Evolutionary conservation across 2,113 vertebrate species (phyloP).

Genomic region (Empidonax alnorum): DNA sequence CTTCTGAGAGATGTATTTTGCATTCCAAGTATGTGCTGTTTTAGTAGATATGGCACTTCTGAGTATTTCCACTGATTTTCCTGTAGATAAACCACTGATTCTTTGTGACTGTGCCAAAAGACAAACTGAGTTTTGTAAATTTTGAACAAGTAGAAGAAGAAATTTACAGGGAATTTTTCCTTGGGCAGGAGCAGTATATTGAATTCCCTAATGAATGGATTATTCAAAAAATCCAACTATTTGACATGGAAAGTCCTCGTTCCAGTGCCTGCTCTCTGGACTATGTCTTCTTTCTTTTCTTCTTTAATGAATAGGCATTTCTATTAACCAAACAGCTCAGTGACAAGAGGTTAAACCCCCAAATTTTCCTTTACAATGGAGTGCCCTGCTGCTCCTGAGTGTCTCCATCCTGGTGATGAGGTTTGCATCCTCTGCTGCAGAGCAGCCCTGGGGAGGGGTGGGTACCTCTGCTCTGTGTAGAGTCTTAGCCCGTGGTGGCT

Average conservation of each 20-base stretch:
- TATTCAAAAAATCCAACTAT: background rate
- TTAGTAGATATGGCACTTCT: background rate
- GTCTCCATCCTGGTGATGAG: background rate
- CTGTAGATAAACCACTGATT: background rate
- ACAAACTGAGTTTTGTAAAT: background rate
- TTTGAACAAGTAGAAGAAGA: background rate
- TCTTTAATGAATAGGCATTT: background rate
- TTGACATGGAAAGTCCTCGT: background rate
- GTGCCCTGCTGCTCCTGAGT: background rate
- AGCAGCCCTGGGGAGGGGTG: background rate
- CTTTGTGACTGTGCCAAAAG: background rate
- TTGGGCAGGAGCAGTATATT: background rate
- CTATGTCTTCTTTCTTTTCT: background rate
- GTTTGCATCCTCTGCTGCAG: background rate
- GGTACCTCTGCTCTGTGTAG: background rate
- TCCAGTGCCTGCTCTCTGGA: background rate
- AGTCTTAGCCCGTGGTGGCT: background rate
- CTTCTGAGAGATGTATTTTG: background rate
- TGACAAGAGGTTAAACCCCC: background rate
- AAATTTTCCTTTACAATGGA: background rate
- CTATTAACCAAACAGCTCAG: background rate
- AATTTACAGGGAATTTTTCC: background rate
- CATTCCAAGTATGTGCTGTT: background rate
- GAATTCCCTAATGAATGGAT: background rate
- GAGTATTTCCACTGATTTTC: background rate